Evolutionary conservation across 2,113 vertebrate species (phyloP), one percentile per base, ranked within the genome.

Genomic region (Carassius gibelio): DNA sequence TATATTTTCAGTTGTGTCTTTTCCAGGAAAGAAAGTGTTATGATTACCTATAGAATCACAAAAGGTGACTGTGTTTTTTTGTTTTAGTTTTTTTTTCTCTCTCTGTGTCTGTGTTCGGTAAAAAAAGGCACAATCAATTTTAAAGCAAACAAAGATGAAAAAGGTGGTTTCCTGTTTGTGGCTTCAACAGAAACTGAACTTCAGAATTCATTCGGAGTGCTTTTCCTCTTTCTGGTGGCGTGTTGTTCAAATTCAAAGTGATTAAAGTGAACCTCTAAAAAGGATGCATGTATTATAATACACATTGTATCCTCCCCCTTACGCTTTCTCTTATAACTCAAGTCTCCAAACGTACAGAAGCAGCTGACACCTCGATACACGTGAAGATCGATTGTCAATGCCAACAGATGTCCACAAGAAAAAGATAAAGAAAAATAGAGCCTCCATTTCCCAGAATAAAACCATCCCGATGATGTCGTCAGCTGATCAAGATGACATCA

Each of bases 351-450:
- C 30, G 19, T 48, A 61, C 42, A 26, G 55, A 88, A 50, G 57
- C 77, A 87, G n/a, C 55, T 57, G 55, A 69, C 55, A 66, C 72
- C 66, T 76, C 38, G 87, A 75, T 52, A 87, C 83, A 89, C 72
- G 80, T 10, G 85, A 83, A 87, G 85, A 91, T 45, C 86, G 95
- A 95, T 95, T 94, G 94, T 95, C 94, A 88, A 90, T 89, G 94
- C 93, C 89, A 91, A 93, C 83, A 87, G 61, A 57, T 19, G 26
- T 74, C 21, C 26, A 88, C 82, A 88, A 91, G 30, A 85, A 87
- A 64, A 84, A 89, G 85, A 75, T 10, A 38, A 64, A 36, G 75
- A 68, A 64, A 84, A 87, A 79, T 84, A 82, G 23, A 23, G 68
- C 69, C 57, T 57, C 75, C 84, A 42, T 86, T 86, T 89, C 57